phyloP scores from a whole-genome alignment of 2,797 vertebrate species.

The Sternotherus odoratus region DNA sequence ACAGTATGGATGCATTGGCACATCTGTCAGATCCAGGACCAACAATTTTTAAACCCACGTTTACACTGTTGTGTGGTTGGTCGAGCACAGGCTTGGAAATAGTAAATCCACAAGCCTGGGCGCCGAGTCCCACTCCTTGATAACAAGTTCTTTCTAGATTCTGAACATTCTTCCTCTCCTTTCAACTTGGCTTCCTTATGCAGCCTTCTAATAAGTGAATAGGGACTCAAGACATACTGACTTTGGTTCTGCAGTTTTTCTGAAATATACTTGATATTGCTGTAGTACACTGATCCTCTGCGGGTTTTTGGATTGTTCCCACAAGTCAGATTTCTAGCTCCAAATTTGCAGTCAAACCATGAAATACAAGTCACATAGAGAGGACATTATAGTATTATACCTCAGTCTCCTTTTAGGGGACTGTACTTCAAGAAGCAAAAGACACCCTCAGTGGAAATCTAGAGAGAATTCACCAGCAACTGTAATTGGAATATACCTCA shows the following conservation, averaged over 20 bases:
- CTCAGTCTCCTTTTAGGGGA: background rate
- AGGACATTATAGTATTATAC: background rate
- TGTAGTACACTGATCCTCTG: background rate
- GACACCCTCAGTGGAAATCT: background rate
- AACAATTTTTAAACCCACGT: no score
- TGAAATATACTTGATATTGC: background rate
- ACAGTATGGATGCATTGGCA: background rate
- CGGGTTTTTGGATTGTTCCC: background rate
- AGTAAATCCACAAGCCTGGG: background rate
- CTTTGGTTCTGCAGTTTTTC: background rate
- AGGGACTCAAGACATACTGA: background rate
- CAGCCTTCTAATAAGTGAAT: background rate
- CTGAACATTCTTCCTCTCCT: background rate
- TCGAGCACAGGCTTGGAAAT: background rate
- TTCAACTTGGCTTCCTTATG: background rate
- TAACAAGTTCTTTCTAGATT: background rate
- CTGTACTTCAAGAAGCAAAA: conserved; percentile 10
- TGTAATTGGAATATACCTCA: background rate
- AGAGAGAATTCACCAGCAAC: background rate
- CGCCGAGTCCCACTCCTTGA: background rate
- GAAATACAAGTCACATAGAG: background rate
- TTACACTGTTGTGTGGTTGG: background rate
- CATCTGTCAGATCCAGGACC: no score
- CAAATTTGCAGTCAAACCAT: background rate
- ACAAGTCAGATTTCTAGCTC: background rate